Base-by-base conservation (phyloP, 2,888 invertebrate genomes). In the Hecatera dysodea region DNA sequence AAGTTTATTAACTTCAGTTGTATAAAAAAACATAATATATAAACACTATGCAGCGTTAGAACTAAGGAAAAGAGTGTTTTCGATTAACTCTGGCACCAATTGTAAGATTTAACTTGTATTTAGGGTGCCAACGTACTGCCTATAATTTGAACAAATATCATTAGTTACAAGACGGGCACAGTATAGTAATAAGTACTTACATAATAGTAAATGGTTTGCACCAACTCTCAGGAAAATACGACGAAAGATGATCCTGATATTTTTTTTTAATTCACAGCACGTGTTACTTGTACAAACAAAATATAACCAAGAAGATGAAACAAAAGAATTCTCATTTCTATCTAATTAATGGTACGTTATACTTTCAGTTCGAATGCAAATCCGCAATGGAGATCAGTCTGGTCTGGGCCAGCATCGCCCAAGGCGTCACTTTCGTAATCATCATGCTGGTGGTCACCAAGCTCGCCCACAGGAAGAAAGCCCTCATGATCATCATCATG, bases 401-500 rank as follows among this genome's bases (percentile, higher is more conserved):
- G 0, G 81, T 87, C 11, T 81, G 84, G 82, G 74, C 83, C 11
- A 80, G 84, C 36, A 5, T 87, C 0, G 84, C 81, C 5, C 87
- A 89, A 61, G 88, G 90, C 0, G 62, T 81, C 0, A 56, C 82
- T 11, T 91, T 89, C 70, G 83, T 87, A 1, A 7, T 82, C 11
- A 75, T 89, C 29, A 87, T 90, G 80, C 44, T 90, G 5, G 67
- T 80, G 27, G 70, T 90, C 50, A 86, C 89, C 11, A 86, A 75
- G 55, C 56, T 90, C 42, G 88, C 91, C 0, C 77, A 85, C 48
- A 85, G 84, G 55, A 90, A 87, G 82, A 89, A 87, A 64, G 60
- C 82, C 0, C 62, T 92, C 24, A 82, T 88, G 72, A 81, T 89
- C 29, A 50, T 64, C 39, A 79, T 90, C 15, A 79, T 90, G 61